A percentile compares a stretch with the other conserved stretches of the same genome.
phyloP scores from a whole-genome alignment of 1,140 invertebrate genomes.

The Drosophila obscura region DNA sequence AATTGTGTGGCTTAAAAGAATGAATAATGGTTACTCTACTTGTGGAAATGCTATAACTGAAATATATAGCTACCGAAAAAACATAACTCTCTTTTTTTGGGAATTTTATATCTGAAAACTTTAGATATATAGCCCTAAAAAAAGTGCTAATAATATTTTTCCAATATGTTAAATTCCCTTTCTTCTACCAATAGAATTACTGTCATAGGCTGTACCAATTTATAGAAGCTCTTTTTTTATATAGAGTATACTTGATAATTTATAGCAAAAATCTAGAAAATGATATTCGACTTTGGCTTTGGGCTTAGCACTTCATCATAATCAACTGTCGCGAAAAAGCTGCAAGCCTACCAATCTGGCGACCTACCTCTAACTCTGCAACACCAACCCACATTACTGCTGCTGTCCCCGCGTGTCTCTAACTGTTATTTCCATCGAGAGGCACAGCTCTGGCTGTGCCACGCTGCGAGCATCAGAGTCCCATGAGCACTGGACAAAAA shows the following conservation, averaged over 20 bases:
- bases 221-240: background rate
- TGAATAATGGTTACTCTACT: background rate
- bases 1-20: slow-evolving; percentile 15
- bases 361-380: slow-evolving; percentile 37
- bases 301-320: slow-evolving; percentile 81
- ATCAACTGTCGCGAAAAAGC: slow-evolving; percentile 79
- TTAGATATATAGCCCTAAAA: no score
- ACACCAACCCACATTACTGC: slow-evolving; percentile 48
- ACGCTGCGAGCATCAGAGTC: slow-evolving; percentile 23
- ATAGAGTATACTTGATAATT: slow-evolving; percentile 48
- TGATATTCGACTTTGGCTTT: slow-evolving; percentile 59
- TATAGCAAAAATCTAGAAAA: slow-evolving; percentile 59
- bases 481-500: slow-evolving; percentile 57
- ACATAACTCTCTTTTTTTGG: no score
- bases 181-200: no score
- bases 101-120: no score
- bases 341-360: slow-evolving; percentile 65
- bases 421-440: slow-evolving; percentile 48
- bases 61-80: background rate
- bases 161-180: no score
- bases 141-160: no score
- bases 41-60: background rate
- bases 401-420: slow-evolving; percentile 11
- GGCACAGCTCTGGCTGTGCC: slow-evolving; percentile 13
- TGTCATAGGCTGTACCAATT: slow-evolving; percentile 8